A percentile compares a stretch with the other conserved stretches of the same genome.
These are phyloP conservation scores for Hybos culiciformis DNA, from an alignment of 2,888 invertebrate species.

Conservation along the genomic window DNA sequence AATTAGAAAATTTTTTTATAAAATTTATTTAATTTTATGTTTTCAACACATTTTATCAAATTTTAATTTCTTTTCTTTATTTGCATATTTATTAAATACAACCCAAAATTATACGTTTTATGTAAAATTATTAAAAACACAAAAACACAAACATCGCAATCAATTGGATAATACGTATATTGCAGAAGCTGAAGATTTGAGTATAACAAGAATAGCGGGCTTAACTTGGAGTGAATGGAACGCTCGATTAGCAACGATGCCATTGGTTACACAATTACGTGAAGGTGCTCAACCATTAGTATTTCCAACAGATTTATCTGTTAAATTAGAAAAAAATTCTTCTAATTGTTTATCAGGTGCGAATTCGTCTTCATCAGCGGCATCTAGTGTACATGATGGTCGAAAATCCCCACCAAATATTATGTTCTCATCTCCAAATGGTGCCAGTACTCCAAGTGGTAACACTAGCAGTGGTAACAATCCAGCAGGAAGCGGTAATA, in stretches of 20 bases:
- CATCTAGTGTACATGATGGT: constrained; percentile 20
- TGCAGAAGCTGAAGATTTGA: constrained; percentile 56
- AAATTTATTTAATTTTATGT: background rate
- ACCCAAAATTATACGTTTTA: constrained; percentile 6
- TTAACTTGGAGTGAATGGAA: constrained; percentile 63
- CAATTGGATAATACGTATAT: no score
- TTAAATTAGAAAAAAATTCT: constrained; percentile 22
- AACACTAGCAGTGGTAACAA: constrained; percentile 9
- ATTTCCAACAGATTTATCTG: constrained; percentile 34
- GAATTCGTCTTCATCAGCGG: constrained; percentile 18
- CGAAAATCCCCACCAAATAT: constrained; percentile 20
- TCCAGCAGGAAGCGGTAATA: constrained; percentile 14
- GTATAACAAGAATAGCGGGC: constrained; percentile 54
- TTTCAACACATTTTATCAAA: constrained; percentile 9
- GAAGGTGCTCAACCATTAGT: constrained; percentile 37
- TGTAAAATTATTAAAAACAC: constrained; percentile 3
- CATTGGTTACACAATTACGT: constrained; percentile 47
- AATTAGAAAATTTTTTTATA: no score
- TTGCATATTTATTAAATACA: constrained; percentile 1
- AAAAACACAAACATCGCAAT: constrained; percentile 4
- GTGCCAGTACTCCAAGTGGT: constrained; percentile 8
- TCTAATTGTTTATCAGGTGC: constrained; percentile 9
- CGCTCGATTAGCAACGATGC: constrained; percentile 57
- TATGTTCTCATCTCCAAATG: constrained; percentile 13
- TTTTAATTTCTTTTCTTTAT: background rate